These are phyloP conservation scores for Saccostrea glomerata DNA, from an alignment of 1,140 invertebrate species.

Conservation along the genomic window DNA sequence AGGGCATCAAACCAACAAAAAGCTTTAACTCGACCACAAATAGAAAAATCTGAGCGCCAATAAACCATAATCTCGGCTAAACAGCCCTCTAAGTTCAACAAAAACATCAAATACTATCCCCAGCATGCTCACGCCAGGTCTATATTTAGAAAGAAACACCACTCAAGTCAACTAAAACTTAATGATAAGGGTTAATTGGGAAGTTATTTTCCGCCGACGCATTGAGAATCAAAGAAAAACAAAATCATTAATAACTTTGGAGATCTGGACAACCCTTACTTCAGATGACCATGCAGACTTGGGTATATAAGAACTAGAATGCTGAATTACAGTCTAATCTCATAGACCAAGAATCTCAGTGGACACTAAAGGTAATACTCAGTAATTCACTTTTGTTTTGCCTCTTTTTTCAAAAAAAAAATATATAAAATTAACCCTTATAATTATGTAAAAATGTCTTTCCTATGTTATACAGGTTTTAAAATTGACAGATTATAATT, in stretches of 20 bases:
- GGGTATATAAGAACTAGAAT: not conserved
- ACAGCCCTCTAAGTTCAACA: slow-evolving; percentile 14
- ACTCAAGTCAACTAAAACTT: not conserved
- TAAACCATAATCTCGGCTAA: slow-evolving; percentile 2
- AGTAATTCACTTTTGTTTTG: slow-evolving; percentile 9
- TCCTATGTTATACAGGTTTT: not conserved
- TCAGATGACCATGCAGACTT: not conserved
- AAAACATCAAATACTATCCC: slow-evolving; percentile 13
- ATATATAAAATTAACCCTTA: not conserved
- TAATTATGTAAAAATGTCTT: not conserved
- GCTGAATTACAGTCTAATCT: not conserved
- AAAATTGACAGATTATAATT: not conserved
- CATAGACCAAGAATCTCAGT: slow-evolving; percentile 12
- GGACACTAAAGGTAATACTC: not conserved
- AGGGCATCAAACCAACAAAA: slow-evolving; percentile 19
- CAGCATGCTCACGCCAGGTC: not conserved
- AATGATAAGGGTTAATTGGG: slow-evolving; percentile 34
- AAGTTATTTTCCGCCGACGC: slow-evolving; percentile 5
- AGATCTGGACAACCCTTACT: slow-evolving; percentile 4
- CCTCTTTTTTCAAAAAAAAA: not conserved
- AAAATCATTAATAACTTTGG: slow-evolving; percentile 1
- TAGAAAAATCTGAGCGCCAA: slow-evolving; percentile 30
- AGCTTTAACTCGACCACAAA: slow-evolving; percentile 22
- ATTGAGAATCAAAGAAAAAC: slow-evolving; percentile 15
- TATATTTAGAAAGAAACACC: slow-evolving; percentile 14